Evolutionary conservation across 2,888 invertebrate genomes (phyloP).

Genomic region (Thecocarcelia acutangulata): DNA sequence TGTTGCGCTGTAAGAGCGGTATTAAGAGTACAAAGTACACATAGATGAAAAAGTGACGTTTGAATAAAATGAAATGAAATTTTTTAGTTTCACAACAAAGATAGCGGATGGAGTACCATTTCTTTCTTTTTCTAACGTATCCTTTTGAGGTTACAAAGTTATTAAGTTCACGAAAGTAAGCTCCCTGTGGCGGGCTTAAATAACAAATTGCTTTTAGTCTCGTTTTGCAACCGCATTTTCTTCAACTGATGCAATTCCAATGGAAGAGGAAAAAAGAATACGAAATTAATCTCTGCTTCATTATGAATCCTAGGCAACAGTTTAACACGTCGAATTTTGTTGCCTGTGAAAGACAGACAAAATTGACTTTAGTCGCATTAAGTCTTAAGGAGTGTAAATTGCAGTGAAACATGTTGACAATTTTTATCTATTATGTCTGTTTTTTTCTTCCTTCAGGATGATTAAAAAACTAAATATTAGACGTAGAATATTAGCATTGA

Average conservation of each 20-base stretch:
- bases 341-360: conserved; percentile 25
- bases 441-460: conserved; percentile 14
- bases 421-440: conserved; percentile 60
- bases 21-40: no score
- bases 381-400: conserved; percentile 62
- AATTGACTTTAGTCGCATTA: conserved; percentile 45
- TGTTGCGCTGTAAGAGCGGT: no score
- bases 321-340: neutral
- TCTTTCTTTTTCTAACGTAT: no score
- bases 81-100: no score
- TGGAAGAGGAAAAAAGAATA: conserved; percentile 17
- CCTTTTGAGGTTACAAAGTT: no score
- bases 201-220: conserved; percentile 23
- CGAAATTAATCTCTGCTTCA: conserved; percentile 37
- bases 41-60: no score
- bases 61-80: no score
- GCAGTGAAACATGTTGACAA: conserved; percentile 67
- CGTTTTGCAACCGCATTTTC: neutral
- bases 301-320: neutral
- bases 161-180: conserved; percentile 28
- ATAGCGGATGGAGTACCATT: no score
- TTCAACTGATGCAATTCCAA: conserved; percentile 1
- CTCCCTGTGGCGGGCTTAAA: conserved; percentile 31
- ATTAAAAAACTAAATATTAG: conserved; percentile 44
- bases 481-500: conserved; percentile 62